Base-by-base conservation (phyloP, 2,113 vertebrate species). In the Nanorana parkeri region DNA sequence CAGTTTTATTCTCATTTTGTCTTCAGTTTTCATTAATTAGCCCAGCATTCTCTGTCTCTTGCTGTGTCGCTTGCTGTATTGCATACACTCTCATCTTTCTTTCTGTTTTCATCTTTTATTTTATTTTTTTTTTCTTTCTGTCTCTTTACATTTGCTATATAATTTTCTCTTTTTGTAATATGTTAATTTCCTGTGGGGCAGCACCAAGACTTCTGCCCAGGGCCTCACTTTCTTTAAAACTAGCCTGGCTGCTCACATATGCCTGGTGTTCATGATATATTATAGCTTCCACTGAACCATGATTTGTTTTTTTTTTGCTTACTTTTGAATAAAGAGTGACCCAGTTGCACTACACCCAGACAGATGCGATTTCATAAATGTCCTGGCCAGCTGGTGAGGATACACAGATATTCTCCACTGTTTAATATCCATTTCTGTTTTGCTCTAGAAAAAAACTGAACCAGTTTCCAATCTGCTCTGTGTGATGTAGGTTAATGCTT, bases 401-500 rank as follows among this genome's bases (percentile, higher is more conserved):
- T 58, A 56, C 52, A 32, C 17, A 10, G 52, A 58, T 73, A 58
- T 58, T 56, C 11, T 73, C n/a, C 55, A 29, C 26, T 29, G 54
- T 26, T 32, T 32, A 73, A 73, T 73, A 73, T 73, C 71, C 54
- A 36, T 21, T 58, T 13, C 54, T 32, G 29, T 55, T 26, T 26
- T 21, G 68, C 41, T 16, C 41, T 52, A n/a, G 32, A 32, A 32
- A 66, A 29, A 64, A 66, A 66, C 15, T 52, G 23, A 55, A 54
- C 24, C 36, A 7, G 10, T 75, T 19, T 32, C 10, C 56, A 13
- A 29, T 23, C 24, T n/a, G 16, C 55, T 29, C 13, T 56, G 8
- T 76, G 73, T 63, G 29, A 76, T 76, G 29, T 76, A 76, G 73
- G 73, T 24, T 76, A 76, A 76, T 21, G 73, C 73, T 76, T 32